These are phyloP conservation scores for Drosophila ambigua DNA, from an alignment of 1,140 invertebrate species.

Conservation along the genomic window DNA sequence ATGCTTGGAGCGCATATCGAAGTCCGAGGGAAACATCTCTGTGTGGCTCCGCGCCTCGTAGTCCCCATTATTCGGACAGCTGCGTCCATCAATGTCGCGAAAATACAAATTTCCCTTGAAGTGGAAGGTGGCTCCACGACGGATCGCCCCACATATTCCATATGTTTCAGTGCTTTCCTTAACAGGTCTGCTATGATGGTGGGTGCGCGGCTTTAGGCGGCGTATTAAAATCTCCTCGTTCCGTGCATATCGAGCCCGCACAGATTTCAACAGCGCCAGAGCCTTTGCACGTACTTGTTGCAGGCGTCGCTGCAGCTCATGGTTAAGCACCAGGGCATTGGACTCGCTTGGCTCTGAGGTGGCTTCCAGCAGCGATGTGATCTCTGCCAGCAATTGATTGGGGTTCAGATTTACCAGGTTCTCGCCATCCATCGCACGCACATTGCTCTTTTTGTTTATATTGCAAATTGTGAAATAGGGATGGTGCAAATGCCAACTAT, in stretches of 20 bases:
- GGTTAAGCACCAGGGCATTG: slow-evolving; percentile 54
- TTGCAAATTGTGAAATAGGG: slow-evolving; percentile 3
- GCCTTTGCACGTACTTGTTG: slow-evolving; percentile 39
- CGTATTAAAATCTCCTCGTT: slow-evolving; percentile 61
- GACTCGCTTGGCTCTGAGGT: slow-evolving; percentile 6
- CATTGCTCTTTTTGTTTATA: slow-evolving; percentile 16
- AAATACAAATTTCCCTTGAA: slow-evolving; percentile 79
- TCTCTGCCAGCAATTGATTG: slow-evolving; percentile 44
- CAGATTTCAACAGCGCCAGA: slow-evolving; percentile 33
- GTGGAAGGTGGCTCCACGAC: slow-evolving; percentile 68
- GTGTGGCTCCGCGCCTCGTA: slow-evolving; percentile 57
- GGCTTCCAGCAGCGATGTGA: slow-evolving; percentile 25
- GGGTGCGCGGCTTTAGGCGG: slow-evolving; percentile 35
- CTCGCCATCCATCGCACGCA: slow-evolving; percentile 31
- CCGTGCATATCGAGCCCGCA: slow-evolving; percentile 48
- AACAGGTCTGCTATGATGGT: neutral
- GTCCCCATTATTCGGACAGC: slow-evolving; percentile 77
- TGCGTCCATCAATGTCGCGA: slow-evolving; percentile 66
- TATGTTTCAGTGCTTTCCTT: neutral
- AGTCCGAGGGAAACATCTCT: slow-evolving; percentile 81
- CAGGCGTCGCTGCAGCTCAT: slow-evolving; percentile 54
- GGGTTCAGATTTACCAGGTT: slow-evolving; percentile 6
- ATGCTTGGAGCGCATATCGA: slow-evolving; percentile 60
- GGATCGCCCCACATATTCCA: slow-evolving; percentile 43
- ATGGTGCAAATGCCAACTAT: neutral